A percentile compares a stretch with the other conserved stretches of the same genome.
Evolutionary conservation across 64 coral and sea anemone genomes (phyloP).

Genomic region (Porites australiensis): DNA sequence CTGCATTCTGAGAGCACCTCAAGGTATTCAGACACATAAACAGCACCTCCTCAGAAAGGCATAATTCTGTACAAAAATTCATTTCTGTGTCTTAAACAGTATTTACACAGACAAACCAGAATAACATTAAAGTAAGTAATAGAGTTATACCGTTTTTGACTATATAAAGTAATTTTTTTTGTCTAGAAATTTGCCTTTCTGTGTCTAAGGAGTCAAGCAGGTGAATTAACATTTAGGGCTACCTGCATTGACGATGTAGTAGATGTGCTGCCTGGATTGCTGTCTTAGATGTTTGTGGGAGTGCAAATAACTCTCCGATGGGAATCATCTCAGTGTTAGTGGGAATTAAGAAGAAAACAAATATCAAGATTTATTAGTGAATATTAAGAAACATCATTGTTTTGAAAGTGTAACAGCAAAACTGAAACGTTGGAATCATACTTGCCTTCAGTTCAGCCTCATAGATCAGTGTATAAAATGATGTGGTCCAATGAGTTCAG

Average conservation of each 20-base stretch:
- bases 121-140: slow-evolving; percentile 4
- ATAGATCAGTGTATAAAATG: background rate
- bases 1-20: background rate
- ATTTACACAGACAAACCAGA: background rate
- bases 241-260: background rate
- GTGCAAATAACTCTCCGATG: background rate
- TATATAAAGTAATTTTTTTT: slow-evolving; percentile 9
- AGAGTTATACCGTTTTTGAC: background rate
- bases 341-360: background rate
- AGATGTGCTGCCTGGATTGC: background rate
- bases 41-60: no score
- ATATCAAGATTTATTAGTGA: background rate
- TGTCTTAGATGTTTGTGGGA: background rate
- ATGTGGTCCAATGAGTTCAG: slow-evolving; percentile 2
- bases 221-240: no score
- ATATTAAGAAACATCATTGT: background rate
- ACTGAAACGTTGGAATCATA: background rate
- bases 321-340: background rate
- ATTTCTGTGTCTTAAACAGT: background rate
- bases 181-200: background rate
- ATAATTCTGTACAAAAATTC: background rate
- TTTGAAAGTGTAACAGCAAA: background rate
- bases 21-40: no score
- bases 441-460: slow-evolving; percentile 3
- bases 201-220: no score